These are phyloP conservation scores for Ataeniobius toweri DNA, from an alignment of 2,797 vertebrate species.

Conservation along the genomic window DNA sequence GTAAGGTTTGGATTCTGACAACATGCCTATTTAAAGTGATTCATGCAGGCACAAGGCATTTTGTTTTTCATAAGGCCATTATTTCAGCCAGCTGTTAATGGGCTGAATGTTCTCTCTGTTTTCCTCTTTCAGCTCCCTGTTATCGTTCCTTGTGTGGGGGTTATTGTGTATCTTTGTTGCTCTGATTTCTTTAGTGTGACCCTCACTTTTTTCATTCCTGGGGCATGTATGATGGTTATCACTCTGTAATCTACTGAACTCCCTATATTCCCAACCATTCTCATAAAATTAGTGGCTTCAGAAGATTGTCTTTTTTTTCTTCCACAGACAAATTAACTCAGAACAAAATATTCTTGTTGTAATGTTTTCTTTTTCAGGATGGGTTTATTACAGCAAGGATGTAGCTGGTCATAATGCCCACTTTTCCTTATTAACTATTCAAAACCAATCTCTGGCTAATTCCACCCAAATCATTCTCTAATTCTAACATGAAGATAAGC, in stretches of 20 bases:
- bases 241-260: constrained; percentile 82
- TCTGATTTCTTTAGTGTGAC: constrained; percentile 48
- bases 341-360: constrained; percentile 76
- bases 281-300: constrained; percentile 80
- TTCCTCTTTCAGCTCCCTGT: constrained; percentile 24
- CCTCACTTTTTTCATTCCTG: constrained; percentile 58
- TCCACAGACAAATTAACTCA: constrained; percentile 79
- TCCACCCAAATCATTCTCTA: constrained; percentile 72
- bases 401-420: constrained; percentile 67
- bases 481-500: constrained; percentile 60
- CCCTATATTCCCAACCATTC: constrained; percentile 76
- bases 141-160: constrained; percentile 32
- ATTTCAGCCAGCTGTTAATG: constrained; percentile 59
- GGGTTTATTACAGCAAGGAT: constrained; percentile 68
- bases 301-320: constrained; percentile 62
- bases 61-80: constrained; percentile 67
- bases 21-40: constrained; percentile 58
- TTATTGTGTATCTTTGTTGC: constrained; percentile 51
- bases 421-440: constrained; percentile 74
- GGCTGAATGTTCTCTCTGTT: constrained; percentile 66
- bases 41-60: constrained; percentile 57
- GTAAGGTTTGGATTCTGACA: constrained; percentile 64
- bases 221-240: constrained; percentile 77
- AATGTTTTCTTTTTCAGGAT: constrained; percentile 48
- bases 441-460: constrained; percentile 72